Conservation (phyloP, 2,888 invertebrate species). For the Cacoxenus indagator region DNA sequence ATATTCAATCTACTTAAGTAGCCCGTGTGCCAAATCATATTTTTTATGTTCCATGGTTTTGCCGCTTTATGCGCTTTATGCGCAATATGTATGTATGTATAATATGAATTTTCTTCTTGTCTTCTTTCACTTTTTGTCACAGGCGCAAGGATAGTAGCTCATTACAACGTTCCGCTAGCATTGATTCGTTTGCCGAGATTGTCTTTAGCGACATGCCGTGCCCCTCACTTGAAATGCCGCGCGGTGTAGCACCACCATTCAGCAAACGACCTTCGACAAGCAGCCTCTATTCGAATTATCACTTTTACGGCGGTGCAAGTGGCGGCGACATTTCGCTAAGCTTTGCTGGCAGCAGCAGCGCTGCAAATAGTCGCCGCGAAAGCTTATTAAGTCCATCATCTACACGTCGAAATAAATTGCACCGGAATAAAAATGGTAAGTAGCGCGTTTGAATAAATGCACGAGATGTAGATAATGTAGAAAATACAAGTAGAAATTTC, state of each 20-base stretch:
- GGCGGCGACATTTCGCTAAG: constrained; percentile 44
- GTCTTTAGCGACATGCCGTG: constrained; percentile 75
- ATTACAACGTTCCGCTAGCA: constrained; percentile 83
- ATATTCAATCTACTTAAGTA: background rate
- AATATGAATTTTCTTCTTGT: background rate
- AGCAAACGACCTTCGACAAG: constrained; percentile 69
- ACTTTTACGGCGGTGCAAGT: constrained; percentile 37
- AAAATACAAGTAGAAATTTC: background rate
- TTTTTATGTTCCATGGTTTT: too few species aligned
- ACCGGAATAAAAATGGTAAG: constrained; percentile 82
- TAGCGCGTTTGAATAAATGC: constrained; percentile 27
- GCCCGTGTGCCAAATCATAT: background rate
- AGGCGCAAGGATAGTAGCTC: constrained; percentile 67
- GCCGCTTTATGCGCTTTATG: too few species aligned
- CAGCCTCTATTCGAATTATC: constrained; percentile 67
- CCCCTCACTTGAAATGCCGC: constrained; percentile 67
- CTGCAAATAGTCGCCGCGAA: constrained; percentile 71
- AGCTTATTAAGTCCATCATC: constrained; percentile 82
- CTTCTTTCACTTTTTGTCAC: too few species aligned
- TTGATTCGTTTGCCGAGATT: constrained; percentile 83
- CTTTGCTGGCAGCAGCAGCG: constrained; percentile 36
- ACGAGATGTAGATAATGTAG: background rate
- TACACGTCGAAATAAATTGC: constrained; percentile 82
- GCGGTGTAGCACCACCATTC: constrained; percentile 60
- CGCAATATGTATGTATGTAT: background rate